Evolutionary conservation across 2,113 vertebrate genomes (phyloP).

Genomic region (Caranx ignobilis): DNA sequence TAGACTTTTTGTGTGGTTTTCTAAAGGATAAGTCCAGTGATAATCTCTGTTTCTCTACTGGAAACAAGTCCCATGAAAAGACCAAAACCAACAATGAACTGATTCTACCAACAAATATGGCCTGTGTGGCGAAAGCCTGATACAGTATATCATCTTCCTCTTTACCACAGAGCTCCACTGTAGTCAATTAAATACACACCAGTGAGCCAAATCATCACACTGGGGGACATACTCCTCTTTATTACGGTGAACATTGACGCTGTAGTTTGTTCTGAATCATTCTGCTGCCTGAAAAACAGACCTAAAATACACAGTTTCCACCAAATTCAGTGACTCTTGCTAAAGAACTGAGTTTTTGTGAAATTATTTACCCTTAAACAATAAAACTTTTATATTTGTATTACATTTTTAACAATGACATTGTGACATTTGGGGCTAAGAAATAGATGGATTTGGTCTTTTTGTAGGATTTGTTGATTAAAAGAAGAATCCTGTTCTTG

Average conservation of each 20-base stretch:
- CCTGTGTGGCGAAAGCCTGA: too few species aligned
- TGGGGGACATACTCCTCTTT: background rate
- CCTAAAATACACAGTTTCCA: background rate
- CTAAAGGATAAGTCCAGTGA: background rate
- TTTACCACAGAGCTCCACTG: background rate
- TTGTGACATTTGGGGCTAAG: background rate
- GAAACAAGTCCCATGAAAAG: constrained; percentile 4
- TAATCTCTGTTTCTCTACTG: background rate
- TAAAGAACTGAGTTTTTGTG: background rate
- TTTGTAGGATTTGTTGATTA: constrained; percentile 17
- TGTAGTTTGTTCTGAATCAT: background rate
- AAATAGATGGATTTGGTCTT: constrained; percentile 4
- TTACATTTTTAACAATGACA: background rate
- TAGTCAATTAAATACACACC: background rate
- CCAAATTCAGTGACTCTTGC: background rate
- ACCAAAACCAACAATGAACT: background rate
- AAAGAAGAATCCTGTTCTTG: background rate
- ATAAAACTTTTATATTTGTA: background rate
- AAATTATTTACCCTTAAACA: background rate
- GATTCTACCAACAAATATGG: background rate
- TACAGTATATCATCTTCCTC: background rate
- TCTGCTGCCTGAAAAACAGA: background rate
- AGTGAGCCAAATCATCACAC: background rate
- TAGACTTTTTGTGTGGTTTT: background rate
- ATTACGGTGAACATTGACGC: background rate